Conservation (phyloP, 2,797 vertebrate species). For the Sciurus vulgaris region DNA sequence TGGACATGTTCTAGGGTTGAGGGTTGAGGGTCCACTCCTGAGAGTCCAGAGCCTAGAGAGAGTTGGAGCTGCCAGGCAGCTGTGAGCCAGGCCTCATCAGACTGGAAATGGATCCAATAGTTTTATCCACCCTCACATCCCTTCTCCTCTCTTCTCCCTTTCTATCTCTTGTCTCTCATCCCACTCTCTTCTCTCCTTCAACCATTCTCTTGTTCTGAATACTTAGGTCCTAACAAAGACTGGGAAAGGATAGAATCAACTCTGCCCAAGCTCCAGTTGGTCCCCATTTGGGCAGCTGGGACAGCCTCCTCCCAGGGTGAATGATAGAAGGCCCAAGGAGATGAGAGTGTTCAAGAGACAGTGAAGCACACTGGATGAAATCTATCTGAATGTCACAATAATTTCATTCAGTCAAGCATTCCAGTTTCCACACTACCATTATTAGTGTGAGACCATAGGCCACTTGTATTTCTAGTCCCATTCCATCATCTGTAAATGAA, state of each 20-base stretch:
- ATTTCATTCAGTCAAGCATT: background rate
- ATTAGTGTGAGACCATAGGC: no score
- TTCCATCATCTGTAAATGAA: background rate
- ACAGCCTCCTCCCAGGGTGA: background rate
- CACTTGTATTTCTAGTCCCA: background rate
- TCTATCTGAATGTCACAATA: no score
- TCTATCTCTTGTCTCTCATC: background rate
- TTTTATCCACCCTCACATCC: fast-evolving
- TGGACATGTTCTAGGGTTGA: background rate
- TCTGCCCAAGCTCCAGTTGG: background rate
- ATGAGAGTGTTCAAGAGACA: background rate
- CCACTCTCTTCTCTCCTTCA: background rate
- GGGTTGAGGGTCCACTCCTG: background rate
- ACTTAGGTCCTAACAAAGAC: background rate
- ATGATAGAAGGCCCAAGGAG: background rate
- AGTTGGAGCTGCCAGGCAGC: fast-evolving
- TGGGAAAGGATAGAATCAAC: background rate
- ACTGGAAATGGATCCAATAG: background rate
- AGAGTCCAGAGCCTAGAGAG: background rate
- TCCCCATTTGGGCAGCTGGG: background rate
- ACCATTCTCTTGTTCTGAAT: background rate
- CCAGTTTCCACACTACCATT: background rate
- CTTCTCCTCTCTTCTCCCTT: background rate
- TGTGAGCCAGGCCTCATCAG: background rate
- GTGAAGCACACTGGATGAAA: background rate